Conservation (phyloP, 2,888 invertebrate genomes). For the Azorinus chamasolen region DNA sequence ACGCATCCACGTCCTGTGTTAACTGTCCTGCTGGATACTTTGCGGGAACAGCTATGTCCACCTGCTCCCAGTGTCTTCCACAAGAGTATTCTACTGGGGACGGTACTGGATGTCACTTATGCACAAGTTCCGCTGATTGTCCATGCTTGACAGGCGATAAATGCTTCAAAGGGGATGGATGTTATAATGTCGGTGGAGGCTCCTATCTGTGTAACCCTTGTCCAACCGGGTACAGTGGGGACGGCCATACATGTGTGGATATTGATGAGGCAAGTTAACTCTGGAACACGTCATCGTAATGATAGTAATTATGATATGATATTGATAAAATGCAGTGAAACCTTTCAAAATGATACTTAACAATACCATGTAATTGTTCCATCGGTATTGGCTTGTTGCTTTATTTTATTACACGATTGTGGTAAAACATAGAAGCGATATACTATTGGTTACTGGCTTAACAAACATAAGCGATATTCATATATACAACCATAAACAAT, state of each 20-base stretch:
- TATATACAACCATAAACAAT: too few species aligned
- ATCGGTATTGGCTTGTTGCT: too few species aligned
- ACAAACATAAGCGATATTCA: too few species aligned
- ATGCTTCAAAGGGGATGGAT: constrained; percentile 69
- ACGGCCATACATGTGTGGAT: constrained; percentile 78
- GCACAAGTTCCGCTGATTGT: constrained; percentile 68
- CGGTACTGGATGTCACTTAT: constrained; percentile 69
- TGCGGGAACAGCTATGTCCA: constrained; percentile 73
- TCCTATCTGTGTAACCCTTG: constrained; percentile 72
- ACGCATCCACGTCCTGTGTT: constrained; percentile 68
- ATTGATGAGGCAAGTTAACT: constrained; percentile 82
- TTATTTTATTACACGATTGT: too few species aligned
- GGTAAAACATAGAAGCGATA: too few species aligned
- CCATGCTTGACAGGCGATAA: constrained; percentile 71
- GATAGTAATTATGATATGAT: too few species aligned
- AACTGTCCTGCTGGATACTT: constrained; percentile 73
- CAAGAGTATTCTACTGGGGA: constrained; percentile 71
- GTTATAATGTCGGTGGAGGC: constrained; percentile 71
- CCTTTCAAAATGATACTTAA: too few species aligned
- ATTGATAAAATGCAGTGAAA: too few species aligned
- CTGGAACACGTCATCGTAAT: too few species aligned
- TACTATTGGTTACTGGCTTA: too few species aligned
- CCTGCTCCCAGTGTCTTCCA: constrained; percentile 70
- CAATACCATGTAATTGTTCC: too few species aligned
- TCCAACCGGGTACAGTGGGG: constrained; percentile 75